Evolutionary conservation across 2,888 invertebrate species (phyloP).

Genomic region (Acleris holmiana): DNA sequence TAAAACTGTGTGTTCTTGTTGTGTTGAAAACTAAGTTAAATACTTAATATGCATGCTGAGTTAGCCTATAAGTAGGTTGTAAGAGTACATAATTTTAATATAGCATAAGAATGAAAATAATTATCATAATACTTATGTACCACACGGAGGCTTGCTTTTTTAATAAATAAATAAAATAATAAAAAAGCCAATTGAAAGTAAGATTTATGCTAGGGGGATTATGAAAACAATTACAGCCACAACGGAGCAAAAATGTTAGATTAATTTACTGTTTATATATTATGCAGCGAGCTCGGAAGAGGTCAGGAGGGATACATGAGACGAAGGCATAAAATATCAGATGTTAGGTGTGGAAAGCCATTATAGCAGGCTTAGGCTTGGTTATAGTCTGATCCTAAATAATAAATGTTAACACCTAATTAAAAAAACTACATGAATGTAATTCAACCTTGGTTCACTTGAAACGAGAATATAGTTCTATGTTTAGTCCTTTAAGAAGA

Average conservation of each 20-base stretch:
- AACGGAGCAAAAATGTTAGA: slow-evolving; percentile 60
- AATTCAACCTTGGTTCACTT: too few relatives aligned
- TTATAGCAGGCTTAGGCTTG: slow-evolving; percentile 42
- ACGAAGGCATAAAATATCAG: slow-evolving; percentile 60
- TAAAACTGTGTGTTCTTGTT: too few relatives aligned
- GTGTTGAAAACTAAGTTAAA: too few relatives aligned
- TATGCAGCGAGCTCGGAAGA: slow-evolving; percentile 64
- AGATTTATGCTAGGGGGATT: slow-evolving; percentile 41
- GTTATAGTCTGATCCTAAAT: slow-evolving; percentile 34
- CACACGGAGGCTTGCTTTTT: too few relatives aligned
- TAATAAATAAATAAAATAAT: background rate
- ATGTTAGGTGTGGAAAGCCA: slow-evolving; percentile 34
- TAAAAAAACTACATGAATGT: background rate
- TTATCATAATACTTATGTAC: too few relatives aligned
- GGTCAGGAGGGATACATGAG: slow-evolving; percentile 60
- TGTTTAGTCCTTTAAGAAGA: too few relatives aligned
- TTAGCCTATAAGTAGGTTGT: background rate
- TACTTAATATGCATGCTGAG: background rate
- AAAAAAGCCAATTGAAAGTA: background rate
- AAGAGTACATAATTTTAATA: background rate
- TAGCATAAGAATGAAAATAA: background rate
- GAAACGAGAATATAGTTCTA: too few relatives aligned
- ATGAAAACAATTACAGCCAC: slow-evolving; percentile 59
- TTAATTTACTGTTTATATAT: slow-evolving; percentile 76
- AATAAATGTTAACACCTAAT: background rate